Evolutionary conservation across 2,888 invertebrate species (phyloP).

Genomic region (Laothoe populi): DNA sequence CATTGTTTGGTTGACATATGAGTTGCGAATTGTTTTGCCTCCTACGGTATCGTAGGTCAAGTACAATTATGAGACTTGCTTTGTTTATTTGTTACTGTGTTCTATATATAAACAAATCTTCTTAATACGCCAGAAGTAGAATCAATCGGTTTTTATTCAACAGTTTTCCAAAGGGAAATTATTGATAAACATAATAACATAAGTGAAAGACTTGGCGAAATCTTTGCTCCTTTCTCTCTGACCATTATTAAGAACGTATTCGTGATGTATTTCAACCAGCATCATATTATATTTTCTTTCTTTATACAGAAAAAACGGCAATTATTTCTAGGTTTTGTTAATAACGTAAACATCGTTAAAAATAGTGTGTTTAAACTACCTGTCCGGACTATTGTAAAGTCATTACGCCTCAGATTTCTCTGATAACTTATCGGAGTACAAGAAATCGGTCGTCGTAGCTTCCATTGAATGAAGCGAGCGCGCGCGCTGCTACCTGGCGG

Average conservation of each 20-base stretch:
- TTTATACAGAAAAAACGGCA: too few relatives aligned
- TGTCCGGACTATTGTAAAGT: slow-evolving; percentile 22
- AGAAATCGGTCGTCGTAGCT: slow-evolving; percentile 55
- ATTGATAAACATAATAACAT: neutral
- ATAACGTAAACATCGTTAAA: neutral
- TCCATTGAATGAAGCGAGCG: slow-evolving; percentile 58
- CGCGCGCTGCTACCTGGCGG: slow-evolving; percentile 59
- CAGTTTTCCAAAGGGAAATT: neutral
- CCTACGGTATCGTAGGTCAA: too few relatives aligned
- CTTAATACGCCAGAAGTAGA: neutral
- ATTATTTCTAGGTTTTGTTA: neutral
- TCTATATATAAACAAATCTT: too few relatives aligned
- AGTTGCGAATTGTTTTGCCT: too few relatives aligned
- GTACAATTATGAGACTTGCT: too few relatives aligned
- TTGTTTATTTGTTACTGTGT: too few relatives aligned
- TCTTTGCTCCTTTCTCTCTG: slow-evolving; percentile 21
- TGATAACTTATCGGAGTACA: slow-evolving; percentile 68
- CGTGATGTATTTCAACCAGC: neutral
- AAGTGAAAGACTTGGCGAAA: slow-evolving; percentile 20
- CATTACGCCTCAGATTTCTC: slow-evolving; percentile 43
- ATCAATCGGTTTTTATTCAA: neutral
- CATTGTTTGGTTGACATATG: too few relatives aligned
- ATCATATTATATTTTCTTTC: too few relatives aligned
- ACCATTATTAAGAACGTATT: slow-evolving; percentile 28
- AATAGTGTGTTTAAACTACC: neutral